Percentiles rank a stretch among this genome's conserved stretches.
phyloP scores from a whole-genome alignment of 2,888 invertebrate genomes.

The Danaus chrysippus region DNA sequence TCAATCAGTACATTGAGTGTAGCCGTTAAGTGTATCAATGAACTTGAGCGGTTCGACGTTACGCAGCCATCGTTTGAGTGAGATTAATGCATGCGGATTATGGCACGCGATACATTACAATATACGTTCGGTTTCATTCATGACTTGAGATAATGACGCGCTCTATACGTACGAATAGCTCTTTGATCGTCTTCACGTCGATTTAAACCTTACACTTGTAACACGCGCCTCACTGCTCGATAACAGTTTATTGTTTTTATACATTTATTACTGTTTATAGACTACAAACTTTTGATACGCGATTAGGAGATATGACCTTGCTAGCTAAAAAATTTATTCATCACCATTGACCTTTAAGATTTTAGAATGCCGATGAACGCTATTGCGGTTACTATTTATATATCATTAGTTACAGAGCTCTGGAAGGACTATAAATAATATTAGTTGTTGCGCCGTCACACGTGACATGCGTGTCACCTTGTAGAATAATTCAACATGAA shows the following conservation, averaged over 20 bases:
- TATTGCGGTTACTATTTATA: too few relatives aligned
- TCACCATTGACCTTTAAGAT: too few relatives aligned
- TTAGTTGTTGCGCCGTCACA: not conserved
- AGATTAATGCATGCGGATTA: conserved; percentile 78
- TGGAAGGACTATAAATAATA: not conserved
- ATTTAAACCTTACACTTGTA: conserved; percentile 34
- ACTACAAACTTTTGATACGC: too few relatives aligned
- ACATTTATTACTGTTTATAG: too few relatives aligned
- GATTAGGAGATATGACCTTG: too few relatives aligned
- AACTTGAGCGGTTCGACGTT: conserved; percentile 72
- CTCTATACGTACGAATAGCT: conserved; percentile 55
- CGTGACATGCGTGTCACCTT: conserved; percentile 35
- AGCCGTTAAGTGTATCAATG: conserved; percentile 77
- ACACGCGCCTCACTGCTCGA: too few relatives aligned
- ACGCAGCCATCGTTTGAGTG: conserved; percentile 76
- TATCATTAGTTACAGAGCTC: too few relatives aligned
- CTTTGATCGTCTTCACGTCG: conserved; percentile 52
- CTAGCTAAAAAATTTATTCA: too few relatives aligned
- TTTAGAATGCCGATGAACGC: too few relatives aligned
- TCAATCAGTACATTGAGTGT: conserved; percentile 73
- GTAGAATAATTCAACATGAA: conserved; percentile 64
- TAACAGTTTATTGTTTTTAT: too few relatives aligned
- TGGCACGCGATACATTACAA: conserved; percentile 78
- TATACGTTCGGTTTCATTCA: conserved; percentile 78
- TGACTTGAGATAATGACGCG: conserved; percentile 71